Evolutionary conservation across 2,113 vertebrate species (phyloP).

Genomic region (Ailurus styani): DNA sequence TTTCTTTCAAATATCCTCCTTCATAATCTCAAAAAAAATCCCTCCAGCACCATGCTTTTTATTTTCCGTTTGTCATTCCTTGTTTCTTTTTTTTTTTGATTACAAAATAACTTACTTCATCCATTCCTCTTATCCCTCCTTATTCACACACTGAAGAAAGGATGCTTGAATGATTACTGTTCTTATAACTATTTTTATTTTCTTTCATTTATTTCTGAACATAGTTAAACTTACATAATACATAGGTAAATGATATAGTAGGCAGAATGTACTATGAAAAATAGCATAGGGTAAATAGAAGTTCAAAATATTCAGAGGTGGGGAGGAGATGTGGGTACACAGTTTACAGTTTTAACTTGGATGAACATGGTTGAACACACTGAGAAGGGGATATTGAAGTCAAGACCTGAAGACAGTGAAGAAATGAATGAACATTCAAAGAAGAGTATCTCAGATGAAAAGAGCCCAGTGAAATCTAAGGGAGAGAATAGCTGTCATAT

Average conservation of each 20-base stretch:
- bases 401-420: background rate
- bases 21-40: background rate
- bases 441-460: background rate
- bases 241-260: background rate
- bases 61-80: background rate
- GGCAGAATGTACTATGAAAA: background rate
- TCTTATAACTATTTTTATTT: background rate
- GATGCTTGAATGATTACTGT: background rate
- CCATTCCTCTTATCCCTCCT: background rate
- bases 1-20: background rate
- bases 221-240: background rate
- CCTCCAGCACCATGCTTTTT: background rate
- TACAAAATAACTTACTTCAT: background rate
- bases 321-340: fast-evolving
- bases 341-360: background rate
- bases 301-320: background rate
- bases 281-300: background rate
- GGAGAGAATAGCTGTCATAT: background rate
- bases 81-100: background rate
- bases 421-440: background rate
- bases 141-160: background rate
- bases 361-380: background rate
- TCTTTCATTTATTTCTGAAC: background rate
- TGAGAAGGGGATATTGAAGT: background rate
- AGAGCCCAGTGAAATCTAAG: fast-evolving